Evolutionary conservation across 2,888 invertebrate genomes (phyloP).

Genomic region (Adelphocoris suturalis): DNA sequence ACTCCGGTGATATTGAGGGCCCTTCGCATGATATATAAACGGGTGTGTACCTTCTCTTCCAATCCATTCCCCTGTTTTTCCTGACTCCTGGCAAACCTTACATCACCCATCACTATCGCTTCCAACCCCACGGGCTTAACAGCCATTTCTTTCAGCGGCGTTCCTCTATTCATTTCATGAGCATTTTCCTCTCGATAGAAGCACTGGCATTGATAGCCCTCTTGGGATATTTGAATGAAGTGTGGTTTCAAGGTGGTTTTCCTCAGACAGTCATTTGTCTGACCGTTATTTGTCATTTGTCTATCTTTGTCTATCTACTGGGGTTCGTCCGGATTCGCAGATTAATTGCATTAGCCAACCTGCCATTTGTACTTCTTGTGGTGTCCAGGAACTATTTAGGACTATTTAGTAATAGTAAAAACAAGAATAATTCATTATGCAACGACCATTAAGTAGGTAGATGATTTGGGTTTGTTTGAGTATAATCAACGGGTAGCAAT

Average conservation of each 20-base stretch:
- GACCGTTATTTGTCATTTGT: no score
- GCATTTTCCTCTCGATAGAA: background rate
- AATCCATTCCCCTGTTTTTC: constrained; percentile 26
- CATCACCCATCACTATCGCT: constrained; percentile 37
- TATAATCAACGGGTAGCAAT: no score
- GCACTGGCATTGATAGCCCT: background rate
- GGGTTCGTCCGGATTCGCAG: no score
- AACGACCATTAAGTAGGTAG: no score
- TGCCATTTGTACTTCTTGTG: no score
- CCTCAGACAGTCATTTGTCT: no score
- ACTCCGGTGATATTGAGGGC: background rate
- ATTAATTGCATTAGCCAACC: no score
- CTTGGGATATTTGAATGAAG: background rate
- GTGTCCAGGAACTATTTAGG: no score
- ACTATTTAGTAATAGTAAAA: no score
- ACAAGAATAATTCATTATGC: no score
- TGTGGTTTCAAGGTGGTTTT: background rate
- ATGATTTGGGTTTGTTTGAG: no score
- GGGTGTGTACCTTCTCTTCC: constrained; percentile 5
- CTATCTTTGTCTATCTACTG: no score
- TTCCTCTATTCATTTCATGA: background rate
- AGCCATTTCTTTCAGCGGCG: background rate
- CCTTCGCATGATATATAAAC: background rate
- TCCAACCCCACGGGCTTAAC: background rate
- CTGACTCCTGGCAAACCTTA: background rate